phyloP scores from a whole-genome alignment of 2,797 vertebrate species.

The Odontamblyopus lacepedii region DNA sequence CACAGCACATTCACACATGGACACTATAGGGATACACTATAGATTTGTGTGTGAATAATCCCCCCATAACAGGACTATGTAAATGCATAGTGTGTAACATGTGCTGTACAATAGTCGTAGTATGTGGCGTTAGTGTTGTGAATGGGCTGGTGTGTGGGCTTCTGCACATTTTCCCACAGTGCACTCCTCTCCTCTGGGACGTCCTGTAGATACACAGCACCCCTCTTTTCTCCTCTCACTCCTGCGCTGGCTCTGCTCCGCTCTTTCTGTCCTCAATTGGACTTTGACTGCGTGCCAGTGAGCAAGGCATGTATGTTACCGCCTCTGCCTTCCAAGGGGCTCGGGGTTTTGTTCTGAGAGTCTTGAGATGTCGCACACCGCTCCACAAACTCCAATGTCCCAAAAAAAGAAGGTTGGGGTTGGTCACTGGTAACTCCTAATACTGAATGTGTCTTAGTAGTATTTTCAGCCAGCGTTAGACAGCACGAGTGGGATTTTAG shows the following conservation, averaged over 20 bases:
- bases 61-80: background rate
- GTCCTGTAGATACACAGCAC: constrained; percentile 60
- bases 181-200: constrained; percentile 77
- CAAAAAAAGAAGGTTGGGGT: constrained; percentile 41
- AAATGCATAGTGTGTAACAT: constrained; percentile 14
- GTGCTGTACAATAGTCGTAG: constrained; percentile 33
- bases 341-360: constrained; percentile 70
- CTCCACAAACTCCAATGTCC: constrained; percentile 62
- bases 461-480: background rate
- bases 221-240: constrained; percentile 70
- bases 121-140: constrained; percentile 46
- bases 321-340: constrained; percentile 74
- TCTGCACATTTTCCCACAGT: constrained; percentile 83
- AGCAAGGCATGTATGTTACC: constrained; percentile 74
- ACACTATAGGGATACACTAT: too few relatives aligned
- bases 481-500: background rate
- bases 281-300: constrained; percentile 78
- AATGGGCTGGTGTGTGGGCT: constrained; percentile 50
- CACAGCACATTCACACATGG: too few relatives aligned
- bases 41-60: background rate
- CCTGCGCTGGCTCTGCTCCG: constrained; percentile 68
- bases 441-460: constrained; percentile 24
- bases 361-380: constrained; percentile 71
- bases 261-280: constrained; percentile 81
- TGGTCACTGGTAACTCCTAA: constrained; percentile 42